Evolutionary conservation across 2,113 vertebrate genomes (phyloP), one percentile per base, ranked within the genome.

Genomic region (Malurus elegans): DNA sequence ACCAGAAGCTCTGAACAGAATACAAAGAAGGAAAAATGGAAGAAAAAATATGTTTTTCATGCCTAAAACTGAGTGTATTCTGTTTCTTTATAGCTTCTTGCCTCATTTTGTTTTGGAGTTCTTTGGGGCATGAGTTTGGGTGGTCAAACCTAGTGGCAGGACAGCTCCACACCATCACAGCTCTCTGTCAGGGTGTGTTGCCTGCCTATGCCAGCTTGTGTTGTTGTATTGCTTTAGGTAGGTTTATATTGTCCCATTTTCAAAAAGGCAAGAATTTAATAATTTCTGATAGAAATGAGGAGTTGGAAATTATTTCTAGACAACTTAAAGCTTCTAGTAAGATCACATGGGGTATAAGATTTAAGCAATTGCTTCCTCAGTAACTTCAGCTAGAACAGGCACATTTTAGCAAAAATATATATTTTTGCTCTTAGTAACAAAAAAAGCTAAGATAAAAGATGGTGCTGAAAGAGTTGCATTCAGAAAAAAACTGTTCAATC

Each of bases 141-240:
- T 45, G 45, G 16, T 36, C 9, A 3, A 58, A 73, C 13, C 31
- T 61, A n/a, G 23, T 10, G 38, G 18, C 6, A 7, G 21, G 6
- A 4, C 36, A 72, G 20, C 28, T 81, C 20, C 29, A 31, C 10
- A 7, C 47, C 17, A 25, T 62, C 1, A 0, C 18, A 51, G 4
- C 9, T 66, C 32, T 73, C 60, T 74, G 18, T n/a, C 32, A 40
- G 14, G 6, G 8, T 17, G 26, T 24, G 7, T 0, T 28, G 20
- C 45, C 62, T 74, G 25, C 16, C 58, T 66, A 20, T 26, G 29
- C 9, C 19, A 76, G 6, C 8, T 73, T 2, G 0, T 32, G 31
- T 1, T 57, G 4, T 8, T 79, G 3, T 53, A 18, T n/a, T 38
- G 51, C 23, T 34, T 70, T 54, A 26, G 6, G 8, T 20, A 54